Evolutionary conservation across 2,888 invertebrate species (phyloP).

Genomic region (Marasmarcha lunaedactyla): DNA sequence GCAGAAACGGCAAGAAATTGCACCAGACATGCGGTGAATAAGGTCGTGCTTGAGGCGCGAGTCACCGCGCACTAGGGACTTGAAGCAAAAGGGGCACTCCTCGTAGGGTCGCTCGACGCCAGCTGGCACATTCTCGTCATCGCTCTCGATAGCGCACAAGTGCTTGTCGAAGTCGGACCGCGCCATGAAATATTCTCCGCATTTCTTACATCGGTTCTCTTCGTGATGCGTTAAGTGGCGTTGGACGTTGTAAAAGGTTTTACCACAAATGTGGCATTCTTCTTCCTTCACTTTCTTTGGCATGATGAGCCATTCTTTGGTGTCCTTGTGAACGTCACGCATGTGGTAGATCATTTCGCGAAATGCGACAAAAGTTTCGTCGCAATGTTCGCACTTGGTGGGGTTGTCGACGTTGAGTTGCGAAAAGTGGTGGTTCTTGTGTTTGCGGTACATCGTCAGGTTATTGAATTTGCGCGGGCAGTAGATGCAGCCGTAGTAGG

Average conservation of each 20-base stretch:
- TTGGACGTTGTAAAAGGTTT: constrained; percentile 52
- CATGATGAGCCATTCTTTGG: constrained; percentile 55
- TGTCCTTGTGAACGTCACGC: constrained; percentile 52
- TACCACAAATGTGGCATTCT: constrained; percentile 51
- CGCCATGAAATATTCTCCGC: constrained; percentile 57
- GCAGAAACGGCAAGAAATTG: constrained; percentile 63
- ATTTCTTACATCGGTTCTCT: constrained; percentile 58
- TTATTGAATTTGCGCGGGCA: constrained; percentile 65
- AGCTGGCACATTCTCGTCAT: constrained; percentile 33
- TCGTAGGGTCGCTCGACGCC: constrained; percentile 32
- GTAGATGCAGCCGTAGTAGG: constrained; percentile 58
- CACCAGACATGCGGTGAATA: constrained; percentile 49
- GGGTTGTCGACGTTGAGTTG: constrained; percentile 54
- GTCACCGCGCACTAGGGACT: constrained; percentile 43
- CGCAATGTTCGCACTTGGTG: constrained; percentile 60
- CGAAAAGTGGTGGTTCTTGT: constrained; percentile 57
- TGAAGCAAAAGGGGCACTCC: constrained; percentile 62
- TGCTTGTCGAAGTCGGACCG: constrained; percentile 48
- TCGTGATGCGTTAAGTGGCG: constrained; percentile 56
- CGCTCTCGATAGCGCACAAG: constrained; percentile 55
- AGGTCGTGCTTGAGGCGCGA: constrained; percentile 43
- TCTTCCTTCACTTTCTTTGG: constrained; percentile 55
- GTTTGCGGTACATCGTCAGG: constrained; percentile 54
- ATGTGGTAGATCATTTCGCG: constrained; percentile 64
- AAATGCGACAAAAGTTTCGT: constrained; percentile 66